These are phyloP conservation scores for Drosophila macrospina DNA, from an alignment of 2,888 invertebrate species.

Conservation along the genomic window DNA sequence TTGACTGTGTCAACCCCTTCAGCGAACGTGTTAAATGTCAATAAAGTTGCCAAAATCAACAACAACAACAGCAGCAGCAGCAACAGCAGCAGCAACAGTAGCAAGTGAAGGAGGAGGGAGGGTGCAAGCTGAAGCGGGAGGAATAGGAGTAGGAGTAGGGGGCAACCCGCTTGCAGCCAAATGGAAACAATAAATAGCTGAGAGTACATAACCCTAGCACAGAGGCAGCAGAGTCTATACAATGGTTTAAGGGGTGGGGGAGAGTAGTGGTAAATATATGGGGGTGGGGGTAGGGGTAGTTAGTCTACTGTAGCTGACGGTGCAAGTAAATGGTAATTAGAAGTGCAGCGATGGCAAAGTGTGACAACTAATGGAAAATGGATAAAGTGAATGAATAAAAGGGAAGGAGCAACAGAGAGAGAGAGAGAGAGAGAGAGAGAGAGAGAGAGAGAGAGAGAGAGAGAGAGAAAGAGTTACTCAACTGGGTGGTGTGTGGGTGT, in stretches of 20 bases:
- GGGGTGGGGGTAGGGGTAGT: neutral
- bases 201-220: slow-evolving; percentile 7
- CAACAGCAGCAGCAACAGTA: slow-evolving; percentile 59
- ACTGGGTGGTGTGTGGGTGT: slow-evolving; percentile 13
- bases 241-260: neutral
- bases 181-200: slow-evolving; percentile 65
- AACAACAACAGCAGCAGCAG: slow-evolving; percentile 64
- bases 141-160: neutral
- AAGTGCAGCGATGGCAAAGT: slow-evolving; percentile 45
- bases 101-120: neutral
- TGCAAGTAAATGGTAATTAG: slow-evolving; percentile 67
- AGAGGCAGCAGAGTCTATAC: neutral
- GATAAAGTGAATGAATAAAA: slow-evolving; percentile 21
- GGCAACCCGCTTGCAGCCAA: slow-evolving; percentile 67
- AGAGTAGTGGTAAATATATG: slow-evolving; percentile 10
- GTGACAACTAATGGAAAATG: slow-evolving; percentile 44
- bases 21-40: slow-evolving; percentile 76
- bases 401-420: slow-evolving; percentile 4
- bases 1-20: slow-evolving; percentile 36
- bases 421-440: neutral
- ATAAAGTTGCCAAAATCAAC: slow-evolving; percentile 79
- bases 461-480: neutral
- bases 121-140: neutral
- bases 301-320: slow-evolving; percentile 1
- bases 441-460: neutral